A percentile compares a stretch with the other conserved stretches of the same genome.
These are phyloP conservation scores for Albula glossodonta DNA, from an alignment of 2,113 vertebrate genomes.

Conservation along the genomic window DNA sequence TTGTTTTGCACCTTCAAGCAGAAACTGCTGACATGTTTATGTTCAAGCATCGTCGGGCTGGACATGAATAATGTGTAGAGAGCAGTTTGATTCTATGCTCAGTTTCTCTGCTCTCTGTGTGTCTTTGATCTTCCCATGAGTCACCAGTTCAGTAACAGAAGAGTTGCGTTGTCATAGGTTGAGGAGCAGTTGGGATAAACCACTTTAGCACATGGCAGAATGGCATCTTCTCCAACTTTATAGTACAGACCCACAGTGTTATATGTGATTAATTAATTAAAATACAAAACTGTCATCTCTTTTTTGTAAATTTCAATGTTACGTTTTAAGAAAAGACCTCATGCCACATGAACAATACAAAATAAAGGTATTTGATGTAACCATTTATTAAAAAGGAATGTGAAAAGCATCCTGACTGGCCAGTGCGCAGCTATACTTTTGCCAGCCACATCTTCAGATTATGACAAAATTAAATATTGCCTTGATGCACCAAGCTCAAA, in stretches of 20 bases:
- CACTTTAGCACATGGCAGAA: slow-evolving; percentile 20
- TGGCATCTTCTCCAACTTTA: neutral
- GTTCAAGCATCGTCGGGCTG: slow-evolving; percentile 16
- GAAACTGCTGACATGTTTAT: slow-evolving; percentile 12
- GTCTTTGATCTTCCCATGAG: neutral
- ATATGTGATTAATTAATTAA: too few species aligned
- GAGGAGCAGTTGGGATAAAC: neutral
- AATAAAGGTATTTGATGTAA: too few species aligned
- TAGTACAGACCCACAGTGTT: neutral
- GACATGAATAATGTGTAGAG: neutral
- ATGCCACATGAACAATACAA: too few species aligned
- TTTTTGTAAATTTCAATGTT: too few species aligned
- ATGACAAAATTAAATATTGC: too few species aligned
- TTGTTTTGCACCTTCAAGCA: neutral
- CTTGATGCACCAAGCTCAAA: too few species aligned
- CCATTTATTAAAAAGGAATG: too few species aligned
- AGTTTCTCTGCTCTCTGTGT: slow-evolving; percentile 6
- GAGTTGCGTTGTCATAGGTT: neutral
- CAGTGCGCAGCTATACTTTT: too few species aligned
- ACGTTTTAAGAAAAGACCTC: too few species aligned
- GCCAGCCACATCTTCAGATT: too few species aligned
- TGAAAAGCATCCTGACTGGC: too few species aligned
- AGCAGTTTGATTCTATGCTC: neutral
- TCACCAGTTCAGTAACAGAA: neutral
- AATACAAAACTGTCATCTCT: too few species aligned